Percentiles rank a stretch among this genome's conserved stretches.
These are phyloP conservation scores for Boulengeromyrus knoepffleri DNA, from an alignment of 2,113 vertebrate species.

Conservation along the genomic window DNA sequence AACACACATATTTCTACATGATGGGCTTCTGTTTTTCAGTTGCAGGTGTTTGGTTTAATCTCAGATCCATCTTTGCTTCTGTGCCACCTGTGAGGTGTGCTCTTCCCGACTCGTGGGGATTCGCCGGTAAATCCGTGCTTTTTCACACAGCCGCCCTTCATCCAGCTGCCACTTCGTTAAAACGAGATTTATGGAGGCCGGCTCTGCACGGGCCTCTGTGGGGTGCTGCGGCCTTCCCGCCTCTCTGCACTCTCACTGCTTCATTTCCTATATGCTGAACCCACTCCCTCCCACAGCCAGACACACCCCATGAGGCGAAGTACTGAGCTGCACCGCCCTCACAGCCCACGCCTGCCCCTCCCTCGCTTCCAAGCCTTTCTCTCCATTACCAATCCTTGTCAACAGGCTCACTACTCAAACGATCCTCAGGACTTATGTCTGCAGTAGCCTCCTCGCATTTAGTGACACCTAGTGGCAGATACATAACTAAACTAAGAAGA, in stretches of 20 bases:
- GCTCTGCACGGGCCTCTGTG: not conserved
- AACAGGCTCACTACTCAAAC: not conserved
- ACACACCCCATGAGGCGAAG: not conserved
- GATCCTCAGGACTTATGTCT: conserved; percentile 38
- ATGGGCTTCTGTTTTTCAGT: not conserved
- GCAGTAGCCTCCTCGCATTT: conserved; percentile 12
- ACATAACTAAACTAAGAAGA: not conserved
- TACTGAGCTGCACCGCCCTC: conserved; percentile 22
- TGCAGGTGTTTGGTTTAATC: not conserved
- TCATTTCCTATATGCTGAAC: not conserved
- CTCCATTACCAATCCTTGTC: not conserved
- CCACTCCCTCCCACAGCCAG: not conserved
- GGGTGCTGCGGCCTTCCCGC: not conserved
- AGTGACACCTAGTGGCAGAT: not conserved
- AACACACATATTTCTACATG: not conserved
- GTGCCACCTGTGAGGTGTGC: not conserved
- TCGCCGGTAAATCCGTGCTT: not conserved
- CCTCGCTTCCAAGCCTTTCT: not conserved
- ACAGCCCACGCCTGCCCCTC: conserved; percentile 17
- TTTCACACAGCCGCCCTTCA: not conserved
- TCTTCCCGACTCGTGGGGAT: not conserved
- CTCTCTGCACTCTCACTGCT: not conserved
- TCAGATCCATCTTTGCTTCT: not conserved
- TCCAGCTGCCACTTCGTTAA: conserved; percentile 3
- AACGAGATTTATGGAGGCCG: not conserved